These are phyloP conservation scores for Itoplectis maculator DNA, from an alignment of 2,888 invertebrate genomes.

Conservation along the genomic window DNA sequence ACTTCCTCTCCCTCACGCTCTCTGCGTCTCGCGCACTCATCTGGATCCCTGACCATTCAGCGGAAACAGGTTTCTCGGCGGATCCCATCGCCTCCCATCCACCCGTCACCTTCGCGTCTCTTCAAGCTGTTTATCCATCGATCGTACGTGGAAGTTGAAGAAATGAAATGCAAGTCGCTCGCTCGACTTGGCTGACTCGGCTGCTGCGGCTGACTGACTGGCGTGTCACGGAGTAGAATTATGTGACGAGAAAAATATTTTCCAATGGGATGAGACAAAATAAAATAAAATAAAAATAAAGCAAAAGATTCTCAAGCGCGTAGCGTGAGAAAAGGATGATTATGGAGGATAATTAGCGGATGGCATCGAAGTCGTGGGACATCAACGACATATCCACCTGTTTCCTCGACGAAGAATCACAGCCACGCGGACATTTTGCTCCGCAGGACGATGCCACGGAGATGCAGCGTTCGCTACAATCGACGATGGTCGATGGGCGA, in stretches of 20 bases:
- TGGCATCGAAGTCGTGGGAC: not conserved
- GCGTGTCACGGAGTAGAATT: not conserved
- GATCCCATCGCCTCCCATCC: too few species aligned
- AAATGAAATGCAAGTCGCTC: slow-evolving; percentile 4
- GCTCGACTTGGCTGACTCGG: too few species aligned
- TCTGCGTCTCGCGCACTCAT: slow-evolving; percentile 14
- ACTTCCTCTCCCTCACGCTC: too few species aligned
- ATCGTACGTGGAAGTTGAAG: slow-evolving; percentile 35
- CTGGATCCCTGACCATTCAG: not conserved
- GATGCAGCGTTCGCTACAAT: too few species aligned
- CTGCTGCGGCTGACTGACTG: not conserved
- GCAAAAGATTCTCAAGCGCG: not conserved
- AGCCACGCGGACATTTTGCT: too few species aligned
- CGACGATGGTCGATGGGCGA: not conserved
- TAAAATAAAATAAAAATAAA: not conserved
- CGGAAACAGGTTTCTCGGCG: not conserved
- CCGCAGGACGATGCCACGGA: too few species aligned
- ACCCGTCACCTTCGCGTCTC: not conserved
- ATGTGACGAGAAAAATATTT: too few species aligned
- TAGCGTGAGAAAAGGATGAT: slow-evolving; percentile 22
- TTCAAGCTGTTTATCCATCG: slow-evolving; percentile 6
- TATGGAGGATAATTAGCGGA: slow-evolving; percentile 7
- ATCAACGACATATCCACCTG: too few species aligned
- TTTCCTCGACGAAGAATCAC: too few species aligned
- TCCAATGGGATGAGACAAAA: not conserved